These are phyloP conservation scores for Ametastegia equiseti DNA, from an alignment of 2,888 invertebrate genomes.

Conservation along the genomic window DNA sequence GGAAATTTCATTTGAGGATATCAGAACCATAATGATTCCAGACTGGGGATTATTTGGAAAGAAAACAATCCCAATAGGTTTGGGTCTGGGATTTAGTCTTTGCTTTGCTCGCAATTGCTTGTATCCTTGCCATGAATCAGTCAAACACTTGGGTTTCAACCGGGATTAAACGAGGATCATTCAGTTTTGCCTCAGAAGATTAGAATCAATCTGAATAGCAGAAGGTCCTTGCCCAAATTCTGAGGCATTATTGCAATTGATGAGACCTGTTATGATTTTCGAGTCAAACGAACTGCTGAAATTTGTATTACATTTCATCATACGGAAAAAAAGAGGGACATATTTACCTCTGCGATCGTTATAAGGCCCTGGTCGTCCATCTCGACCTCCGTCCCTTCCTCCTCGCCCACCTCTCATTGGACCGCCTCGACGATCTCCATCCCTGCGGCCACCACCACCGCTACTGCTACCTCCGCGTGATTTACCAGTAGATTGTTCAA, in stretches of 20 bases:
- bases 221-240: conserved; percentile 43
- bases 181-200: conserved; percentile 42
- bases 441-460: conserved; percentile 76
- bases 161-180: conserved; percentile 37
- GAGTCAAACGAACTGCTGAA: background rate
- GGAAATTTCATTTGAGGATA: too few species aligned
- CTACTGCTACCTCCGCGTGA: conserved; percentile 81
- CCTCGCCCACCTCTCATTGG: conserved; percentile 79
- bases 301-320: too few species aligned
- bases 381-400: conserved; percentile 76
- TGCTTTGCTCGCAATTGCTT: background rate
- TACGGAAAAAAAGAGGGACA: too few species aligned
- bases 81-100: conserved; percentile 25
- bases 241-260: background rate
- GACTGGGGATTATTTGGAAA: too few species aligned
- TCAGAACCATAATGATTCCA: too few species aligned
- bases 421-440: conserved; percentile 78
- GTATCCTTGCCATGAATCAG: conserved; percentile 45
- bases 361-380: conserved; percentile 74
- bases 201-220: conserved; percentile 34
- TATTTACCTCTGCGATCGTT: conserved; percentile 73
- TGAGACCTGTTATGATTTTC: background rate
- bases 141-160: conserved; percentile 9
- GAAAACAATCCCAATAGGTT: background rate
- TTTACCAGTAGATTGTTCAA: conserved; percentile 89